Conservation (phyloP, 2,113 vertebrate species). For the Sapajus apella region DNA sequence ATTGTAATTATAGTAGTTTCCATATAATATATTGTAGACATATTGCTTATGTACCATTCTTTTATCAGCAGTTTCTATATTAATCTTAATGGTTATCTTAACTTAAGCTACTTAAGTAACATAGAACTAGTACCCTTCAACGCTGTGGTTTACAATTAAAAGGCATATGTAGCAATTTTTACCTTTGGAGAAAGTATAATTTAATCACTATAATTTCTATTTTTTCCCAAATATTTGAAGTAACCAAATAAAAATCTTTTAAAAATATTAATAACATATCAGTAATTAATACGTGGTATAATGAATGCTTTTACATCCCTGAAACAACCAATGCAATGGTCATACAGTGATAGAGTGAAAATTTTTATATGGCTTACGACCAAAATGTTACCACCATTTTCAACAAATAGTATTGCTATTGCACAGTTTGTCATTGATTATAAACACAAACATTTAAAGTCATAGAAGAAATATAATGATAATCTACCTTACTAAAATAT, state of each 20-base stretch:
- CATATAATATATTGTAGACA: neutral
- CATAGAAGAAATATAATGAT: neutral
- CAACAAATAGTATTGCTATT: neutral
- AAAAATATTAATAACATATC: neutral
- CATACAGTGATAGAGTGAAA: neutral
- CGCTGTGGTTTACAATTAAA: neutral
- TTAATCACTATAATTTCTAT: conserved; percentile 1
- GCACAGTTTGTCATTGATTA: neutral
- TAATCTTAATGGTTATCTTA: conserved; percentile 1
- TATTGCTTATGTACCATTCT: neutral
- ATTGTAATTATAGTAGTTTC: neutral
- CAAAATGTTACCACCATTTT: neutral
- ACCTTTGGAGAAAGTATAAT: conserved; percentile 23
- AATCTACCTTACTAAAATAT: neutral
- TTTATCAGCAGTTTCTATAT: neutral
- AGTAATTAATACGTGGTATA: neutral
- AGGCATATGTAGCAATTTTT: neutral
- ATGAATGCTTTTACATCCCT: neutral
- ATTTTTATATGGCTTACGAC: neutral
- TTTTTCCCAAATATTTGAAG: neutral
- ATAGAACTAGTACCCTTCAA: neutral
- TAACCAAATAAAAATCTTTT: neutral
- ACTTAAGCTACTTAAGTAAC: neutral
- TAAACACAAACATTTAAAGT: neutral
- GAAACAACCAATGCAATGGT: neutral